These are phyloP conservation scores for Campylomormyrus tamandua DNA, from an alignment of 2,113 vertebrate species.

Conservation along the genomic window DNA sequence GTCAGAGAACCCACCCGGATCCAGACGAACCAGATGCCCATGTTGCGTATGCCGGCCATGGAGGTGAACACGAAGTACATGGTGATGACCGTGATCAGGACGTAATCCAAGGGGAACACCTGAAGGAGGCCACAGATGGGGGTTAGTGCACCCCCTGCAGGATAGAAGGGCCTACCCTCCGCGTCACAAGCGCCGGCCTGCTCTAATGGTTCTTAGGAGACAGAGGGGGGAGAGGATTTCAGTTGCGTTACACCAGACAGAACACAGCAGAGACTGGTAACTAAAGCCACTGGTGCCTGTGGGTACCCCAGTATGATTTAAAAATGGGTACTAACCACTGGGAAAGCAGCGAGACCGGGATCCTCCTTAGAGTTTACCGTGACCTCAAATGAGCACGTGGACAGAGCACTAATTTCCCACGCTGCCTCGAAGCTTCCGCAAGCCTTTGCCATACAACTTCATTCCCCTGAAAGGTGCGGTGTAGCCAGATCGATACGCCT, in stretches of 20 bases:
- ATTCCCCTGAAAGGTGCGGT: not conserved
- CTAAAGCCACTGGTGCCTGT: not conserved
- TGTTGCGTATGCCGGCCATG: constrained; percentile 95
- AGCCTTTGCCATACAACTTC: not conserved
- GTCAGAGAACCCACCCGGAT: constrained; percentile 67
- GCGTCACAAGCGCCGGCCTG: not conserved
- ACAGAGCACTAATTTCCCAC: not conserved
- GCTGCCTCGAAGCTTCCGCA: not conserved
- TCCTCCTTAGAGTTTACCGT: not conserved
- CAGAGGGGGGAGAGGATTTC: not conserved
- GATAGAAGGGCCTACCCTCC: not conserved
- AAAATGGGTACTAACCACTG: constrained; percentile 22
- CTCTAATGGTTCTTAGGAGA: not conserved
- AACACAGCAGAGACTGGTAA: not conserved
- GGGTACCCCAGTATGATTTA: constrained; percentile 12
- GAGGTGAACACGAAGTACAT: constrained; percentile 97
- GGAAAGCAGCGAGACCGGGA: not conserved
- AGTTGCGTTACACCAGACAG: not conserved
- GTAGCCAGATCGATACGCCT: not conserved
- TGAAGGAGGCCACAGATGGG: constrained; percentile 42
- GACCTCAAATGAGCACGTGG: not conserved
- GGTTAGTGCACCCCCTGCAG: not conserved
- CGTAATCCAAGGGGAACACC: constrained; percentile 96
- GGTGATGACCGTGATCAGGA: constrained; percentile 91
- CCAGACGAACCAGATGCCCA: constrained; percentile 99